Evolutionary conservation across 2,113 vertebrate species (phyloP), one percentile per base, ranked within the genome.

Genomic region (Cephalopholis sonnerati): DNA sequence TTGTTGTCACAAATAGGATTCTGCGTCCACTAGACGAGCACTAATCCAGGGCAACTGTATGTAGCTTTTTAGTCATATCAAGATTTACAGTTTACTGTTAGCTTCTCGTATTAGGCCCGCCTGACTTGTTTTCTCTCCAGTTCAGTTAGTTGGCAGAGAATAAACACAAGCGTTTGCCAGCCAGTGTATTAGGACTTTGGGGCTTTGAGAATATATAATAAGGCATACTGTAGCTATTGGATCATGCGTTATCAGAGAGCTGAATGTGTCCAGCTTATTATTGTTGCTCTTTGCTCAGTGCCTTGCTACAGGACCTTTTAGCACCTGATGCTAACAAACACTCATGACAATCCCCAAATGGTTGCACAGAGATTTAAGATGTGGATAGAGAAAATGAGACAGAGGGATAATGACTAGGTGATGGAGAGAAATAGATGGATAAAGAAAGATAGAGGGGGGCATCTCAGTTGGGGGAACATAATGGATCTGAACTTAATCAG

Each of bases 401-500:
- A 68, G 73, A 64, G 44, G 44, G 80, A 51, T 81, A 55, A 77
- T 64, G 82, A 74, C 25, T 12, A 51, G 48, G 70, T 70, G 73
- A 84, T 65, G 64, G 57, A 80, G 69, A 77, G 74, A 79, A 74
- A 74, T 57, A 44, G 61, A 77, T 84, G 81, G 85, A 83, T 83
- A 77, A 76, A 78, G 80, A 70, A 78, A 83, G 50, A 64, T 25
- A 44, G 27, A n/a, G 22, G 44, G 61, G 55, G 69, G 63, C 29
- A 29, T 75, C 85, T 85, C 87, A 73, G 80, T 84, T 72, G 81
- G 87, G 81, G 83, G 71, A 67, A 17, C 77, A 75, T 90, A 93
- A 94, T 83, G 74, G 81, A 93, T 94, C 66, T 88, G 85, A 94
- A 92, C 87, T 90, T 93, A 92, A 95, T 95, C 91, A 93, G 91